Conservation (phyloP, 2,113 vertebrate species). For the Megaceryle torquata region DNA sequence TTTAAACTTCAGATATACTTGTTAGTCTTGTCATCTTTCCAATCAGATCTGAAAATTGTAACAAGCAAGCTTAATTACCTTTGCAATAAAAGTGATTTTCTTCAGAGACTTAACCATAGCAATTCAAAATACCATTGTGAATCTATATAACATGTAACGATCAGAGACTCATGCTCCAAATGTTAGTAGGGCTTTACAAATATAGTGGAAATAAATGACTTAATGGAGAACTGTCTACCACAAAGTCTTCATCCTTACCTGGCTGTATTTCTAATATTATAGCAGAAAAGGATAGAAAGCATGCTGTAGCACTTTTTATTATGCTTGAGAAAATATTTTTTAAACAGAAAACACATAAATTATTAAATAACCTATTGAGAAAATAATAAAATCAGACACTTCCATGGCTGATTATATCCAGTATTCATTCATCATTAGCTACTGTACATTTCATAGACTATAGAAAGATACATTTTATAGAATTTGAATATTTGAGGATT, state of each 20-base stretch:
- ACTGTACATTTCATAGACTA: not conserved
- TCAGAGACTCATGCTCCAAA: slow-evolving; percentile 5
- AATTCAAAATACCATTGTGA: slow-evolving; percentile 14
- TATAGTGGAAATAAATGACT: slow-evolving; percentile 1
- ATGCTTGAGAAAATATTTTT: not conserved
- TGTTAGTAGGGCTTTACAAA: slow-evolving; percentile 6
- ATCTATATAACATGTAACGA: not conserved
- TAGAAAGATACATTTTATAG: not conserved
- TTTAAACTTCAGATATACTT: not conserved
- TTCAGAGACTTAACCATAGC: not conserved
- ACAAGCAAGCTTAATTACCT: slow-evolving; percentile 4
- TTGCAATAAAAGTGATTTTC: slow-evolving; percentile 21
- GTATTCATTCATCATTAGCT: not conserved
- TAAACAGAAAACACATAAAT: not conserved
- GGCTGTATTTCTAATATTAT: not conserved
- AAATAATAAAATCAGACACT: not conserved
- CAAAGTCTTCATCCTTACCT: not conserved
- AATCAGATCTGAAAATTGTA: not conserved
- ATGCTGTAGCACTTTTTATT: not conserved
- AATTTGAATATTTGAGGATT: not conserved
- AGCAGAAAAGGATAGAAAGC: not conserved
- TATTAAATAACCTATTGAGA: not conserved
- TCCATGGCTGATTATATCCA: not conserved
- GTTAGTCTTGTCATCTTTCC: not conserved
- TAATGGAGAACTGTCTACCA: not conserved